Percentiles rank a stretch among this genome's conserved stretches.
phyloP scores from a whole-genome alignment of 2,888 invertebrate genomes.

The Nowickia ferox region DNA sequence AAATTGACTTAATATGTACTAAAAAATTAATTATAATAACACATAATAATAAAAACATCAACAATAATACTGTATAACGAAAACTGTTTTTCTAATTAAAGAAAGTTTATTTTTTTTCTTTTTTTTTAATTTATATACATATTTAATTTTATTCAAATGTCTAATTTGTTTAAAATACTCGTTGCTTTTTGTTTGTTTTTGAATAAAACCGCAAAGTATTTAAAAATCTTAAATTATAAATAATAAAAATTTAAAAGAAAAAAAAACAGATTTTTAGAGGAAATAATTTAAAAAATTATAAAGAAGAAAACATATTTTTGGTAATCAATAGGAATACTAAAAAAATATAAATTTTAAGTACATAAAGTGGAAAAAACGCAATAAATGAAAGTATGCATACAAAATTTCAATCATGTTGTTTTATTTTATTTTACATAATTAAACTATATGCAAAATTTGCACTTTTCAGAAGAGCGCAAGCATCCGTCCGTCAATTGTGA shows the following conservation, averaged over 20 bases:
- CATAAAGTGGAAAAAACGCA: slow-evolving; percentile 69
- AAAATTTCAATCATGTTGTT: slow-evolving; percentile 72
- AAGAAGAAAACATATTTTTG: slow-evolving; percentile 78
- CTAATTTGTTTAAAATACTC: slow-evolving; percentile 23
- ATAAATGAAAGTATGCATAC: slow-evolving; percentile 78
- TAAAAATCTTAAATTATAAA: slow-evolving; percentile 49
- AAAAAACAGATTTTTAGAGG: slow-evolving; percentile 63
- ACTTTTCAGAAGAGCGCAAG: too few relatives aligned
- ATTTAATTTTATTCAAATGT: slow-evolving; percentile 30
- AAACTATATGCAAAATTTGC: too few relatives aligned
- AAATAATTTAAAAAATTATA: slow-evolving; percentile 39
- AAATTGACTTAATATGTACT: slow-evolving; percentile 57
- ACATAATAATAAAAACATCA: slow-evolving; percentile 14
- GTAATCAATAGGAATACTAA: slow-evolving; percentile 77
- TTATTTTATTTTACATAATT: slow-evolving; percentile 20
- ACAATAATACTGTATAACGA: slow-evolving; percentile 38
- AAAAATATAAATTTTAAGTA: slow-evolving; percentile 69
- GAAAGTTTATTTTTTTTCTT: slow-evolving; percentile 15
- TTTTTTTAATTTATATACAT: slow-evolving; percentile 9
- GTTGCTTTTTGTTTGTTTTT: slow-evolving; percentile 55
- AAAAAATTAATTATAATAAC: slow-evolving; percentile 11
- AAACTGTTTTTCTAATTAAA: slow-evolving; percentile 50
- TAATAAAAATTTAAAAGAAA: slow-evolving; percentile 9
- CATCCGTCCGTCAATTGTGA: too few relatives aligned
- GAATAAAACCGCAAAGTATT: slow-evolving; percentile 57